Conservation (phyloP, 2,113 vertebrate genomes). For the Himantopus leucocephalus region DNA sequence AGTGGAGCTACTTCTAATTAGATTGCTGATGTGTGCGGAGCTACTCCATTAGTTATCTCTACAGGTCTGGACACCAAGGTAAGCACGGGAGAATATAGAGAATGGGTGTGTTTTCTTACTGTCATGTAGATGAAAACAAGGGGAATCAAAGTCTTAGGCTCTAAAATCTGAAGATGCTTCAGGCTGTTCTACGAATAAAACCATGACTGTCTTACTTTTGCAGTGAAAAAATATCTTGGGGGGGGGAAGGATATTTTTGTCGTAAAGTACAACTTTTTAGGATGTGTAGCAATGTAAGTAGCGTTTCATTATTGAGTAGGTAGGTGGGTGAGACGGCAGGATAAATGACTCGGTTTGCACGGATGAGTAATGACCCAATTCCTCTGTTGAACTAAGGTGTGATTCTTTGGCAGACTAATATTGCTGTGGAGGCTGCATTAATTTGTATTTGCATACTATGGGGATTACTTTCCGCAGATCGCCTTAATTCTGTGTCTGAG, state of each 20-base stretch:
- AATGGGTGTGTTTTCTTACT: neutral
- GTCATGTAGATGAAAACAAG: neutral
- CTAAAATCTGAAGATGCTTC: neutral
- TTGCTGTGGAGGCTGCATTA: neutral
- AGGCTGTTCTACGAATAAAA: neutral
- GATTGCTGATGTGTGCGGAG: neutral
- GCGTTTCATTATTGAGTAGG: neutral
- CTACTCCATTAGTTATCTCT: neutral
- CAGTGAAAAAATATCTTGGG: neutral
- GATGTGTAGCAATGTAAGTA: neutral
- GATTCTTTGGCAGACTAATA: conserved; percentile 22
- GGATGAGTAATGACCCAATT: conserved; percentile 30
- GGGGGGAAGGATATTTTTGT: neutral
- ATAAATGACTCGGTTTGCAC: neutral
- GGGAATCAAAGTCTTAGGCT: neutral
- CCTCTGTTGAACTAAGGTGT: neutral
- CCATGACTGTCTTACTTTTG: neutral
- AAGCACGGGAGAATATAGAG: neutral
- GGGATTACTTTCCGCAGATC: neutral
- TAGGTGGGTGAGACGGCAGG: neutral
- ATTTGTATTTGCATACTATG: conserved; percentile 17
- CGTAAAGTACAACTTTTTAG: neutral
- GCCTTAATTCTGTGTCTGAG: neutral
- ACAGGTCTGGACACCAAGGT: neutral
- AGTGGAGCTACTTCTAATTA: neutral